A percentile compares a stretch with the other conserved stretches of the same genome.
Conservation (phyloP, 2,888 invertebrate genomes). For the Stegophylla sp. region DNA sequence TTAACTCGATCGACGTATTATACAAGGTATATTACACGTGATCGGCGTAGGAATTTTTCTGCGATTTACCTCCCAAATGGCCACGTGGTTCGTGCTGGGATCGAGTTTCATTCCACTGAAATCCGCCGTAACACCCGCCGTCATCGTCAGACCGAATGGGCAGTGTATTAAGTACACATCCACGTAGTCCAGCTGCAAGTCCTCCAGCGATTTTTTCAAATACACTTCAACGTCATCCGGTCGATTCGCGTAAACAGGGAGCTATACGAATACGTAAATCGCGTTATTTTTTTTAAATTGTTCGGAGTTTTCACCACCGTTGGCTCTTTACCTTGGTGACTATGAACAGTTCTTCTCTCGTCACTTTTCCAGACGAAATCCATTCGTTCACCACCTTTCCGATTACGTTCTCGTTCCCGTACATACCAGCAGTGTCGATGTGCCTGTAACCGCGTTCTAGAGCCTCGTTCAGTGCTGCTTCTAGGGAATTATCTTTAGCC, state of each 20-base stretch:
- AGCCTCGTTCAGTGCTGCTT: slow-evolving; percentile 73
- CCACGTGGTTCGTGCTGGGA: slow-evolving; percentile 33
- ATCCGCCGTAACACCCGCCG: not conserved
- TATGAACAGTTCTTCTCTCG: slow-evolving; percentile 75
- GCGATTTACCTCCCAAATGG: slow-evolving; percentile 54
- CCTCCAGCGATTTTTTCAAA: slow-evolving; percentile 73
- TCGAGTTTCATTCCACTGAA: slow-evolving; percentile 22
- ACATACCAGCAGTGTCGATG: slow-evolving; percentile 77
- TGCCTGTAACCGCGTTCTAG: slow-evolving; percentile 80
- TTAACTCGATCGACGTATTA: slow-evolving; percentile 74
- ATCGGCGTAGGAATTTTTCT: not conserved
- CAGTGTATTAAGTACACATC: slow-evolving; percentile 84
- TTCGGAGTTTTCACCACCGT: slow-evolving; percentile 78
- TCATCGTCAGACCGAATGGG: slow-evolving; percentile 66
- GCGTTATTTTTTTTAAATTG: not conserved
- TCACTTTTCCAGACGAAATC: slow-evolving; percentile 72
- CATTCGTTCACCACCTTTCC: slow-evolving; percentile 72
- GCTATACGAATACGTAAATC: slow-evolving; percentile 62
- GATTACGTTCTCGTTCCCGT: slow-evolving; percentile 76
- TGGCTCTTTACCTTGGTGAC: slow-evolving; percentile 73
- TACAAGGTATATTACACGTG: slow-evolving; percentile 61
- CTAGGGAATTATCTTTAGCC: slow-evolving; percentile 69
- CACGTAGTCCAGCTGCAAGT: slow-evolving; percentile 78
- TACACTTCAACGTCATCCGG: slow-evolving; percentile 73
- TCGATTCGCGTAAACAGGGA: slow-evolving; percentile 69